Evolutionary conservation across 2,113 vertebrate species (phyloP).

Genomic region (Ahaetulla prasina): DNA sequence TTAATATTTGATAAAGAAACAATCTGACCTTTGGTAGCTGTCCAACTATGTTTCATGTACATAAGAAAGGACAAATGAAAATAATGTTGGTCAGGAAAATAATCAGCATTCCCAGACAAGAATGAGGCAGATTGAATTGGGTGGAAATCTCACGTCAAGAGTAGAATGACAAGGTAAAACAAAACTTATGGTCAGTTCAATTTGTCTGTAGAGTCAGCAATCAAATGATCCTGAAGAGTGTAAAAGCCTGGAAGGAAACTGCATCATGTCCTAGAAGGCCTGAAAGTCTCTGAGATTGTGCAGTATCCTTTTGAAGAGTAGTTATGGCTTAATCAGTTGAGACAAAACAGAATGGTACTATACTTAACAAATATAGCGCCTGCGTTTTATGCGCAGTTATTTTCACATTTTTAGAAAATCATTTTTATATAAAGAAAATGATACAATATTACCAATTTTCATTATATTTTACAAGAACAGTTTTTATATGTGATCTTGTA

Average conservation of each 20-base stretch:
- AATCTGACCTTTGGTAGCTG: neutral
- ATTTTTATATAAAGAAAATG: neutral
- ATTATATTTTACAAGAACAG: neutral
- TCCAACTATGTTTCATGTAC: neutral
- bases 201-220: neutral
- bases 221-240: neutral
- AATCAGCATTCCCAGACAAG: neutral
- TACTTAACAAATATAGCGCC: neutral
- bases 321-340: neutral
- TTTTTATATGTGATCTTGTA: neutral
- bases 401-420: neutral
- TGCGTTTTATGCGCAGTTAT: neutral
- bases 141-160: neutral
- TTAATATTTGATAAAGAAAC: neutral
- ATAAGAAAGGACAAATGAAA: neutral
- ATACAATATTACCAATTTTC: neutral
- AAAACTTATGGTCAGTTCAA: neutral
- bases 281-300: neutral
- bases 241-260: neutral
- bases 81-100: neutral
- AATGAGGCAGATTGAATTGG: neutral
- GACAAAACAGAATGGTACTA: neutral
- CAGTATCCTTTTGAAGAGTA: neutral
- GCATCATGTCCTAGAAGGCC: neutral
- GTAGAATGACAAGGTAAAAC: neutral